Evolutionary conservation across 2,797 vertebrate species (phyloP).

Genomic region (Phataginus tetradactyla): DNA sequence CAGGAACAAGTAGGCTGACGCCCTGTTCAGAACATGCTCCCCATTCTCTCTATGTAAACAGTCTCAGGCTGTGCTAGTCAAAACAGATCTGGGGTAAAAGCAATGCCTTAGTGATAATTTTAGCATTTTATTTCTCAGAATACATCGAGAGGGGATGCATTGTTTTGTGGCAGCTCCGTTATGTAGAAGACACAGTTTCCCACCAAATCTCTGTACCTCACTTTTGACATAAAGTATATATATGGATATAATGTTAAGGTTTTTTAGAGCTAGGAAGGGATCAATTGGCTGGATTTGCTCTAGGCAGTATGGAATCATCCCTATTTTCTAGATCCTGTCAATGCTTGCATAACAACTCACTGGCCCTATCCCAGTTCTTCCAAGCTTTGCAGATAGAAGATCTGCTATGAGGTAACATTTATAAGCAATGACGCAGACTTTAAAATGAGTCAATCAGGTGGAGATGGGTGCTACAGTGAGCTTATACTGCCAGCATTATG

Average conservation of each 20-base stretch:
- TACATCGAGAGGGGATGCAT: neutral
- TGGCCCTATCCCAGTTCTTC: neutral
- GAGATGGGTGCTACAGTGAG: neutral
- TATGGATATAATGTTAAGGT: neutral
- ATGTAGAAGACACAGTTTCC: neutral
- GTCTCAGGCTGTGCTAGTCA: conserved; percentile 29
- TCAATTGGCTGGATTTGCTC: neutral
- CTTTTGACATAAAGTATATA: neutral
- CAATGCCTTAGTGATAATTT: conserved; percentile 62
- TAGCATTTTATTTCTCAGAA: conserved; percentile 57
- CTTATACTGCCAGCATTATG: neutral
- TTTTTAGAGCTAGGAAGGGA: neutral
- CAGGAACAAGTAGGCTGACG: neutral
- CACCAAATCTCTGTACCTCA: neutral
- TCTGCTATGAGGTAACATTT: neutral
- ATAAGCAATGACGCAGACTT: neutral
- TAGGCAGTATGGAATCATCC: neutral
- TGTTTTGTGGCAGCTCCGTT: neutral
- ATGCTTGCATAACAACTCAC: neutral
- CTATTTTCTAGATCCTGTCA: neutral
- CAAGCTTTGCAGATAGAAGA: neutral
- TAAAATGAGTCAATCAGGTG: neutral
- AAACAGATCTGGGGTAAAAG: neutral
- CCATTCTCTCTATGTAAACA: conserved; percentile 53
- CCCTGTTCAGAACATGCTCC: neutral